Conservation (phyloP, 2,113 vertebrate genomes). For the Sapayoa aenigma region DNA sequence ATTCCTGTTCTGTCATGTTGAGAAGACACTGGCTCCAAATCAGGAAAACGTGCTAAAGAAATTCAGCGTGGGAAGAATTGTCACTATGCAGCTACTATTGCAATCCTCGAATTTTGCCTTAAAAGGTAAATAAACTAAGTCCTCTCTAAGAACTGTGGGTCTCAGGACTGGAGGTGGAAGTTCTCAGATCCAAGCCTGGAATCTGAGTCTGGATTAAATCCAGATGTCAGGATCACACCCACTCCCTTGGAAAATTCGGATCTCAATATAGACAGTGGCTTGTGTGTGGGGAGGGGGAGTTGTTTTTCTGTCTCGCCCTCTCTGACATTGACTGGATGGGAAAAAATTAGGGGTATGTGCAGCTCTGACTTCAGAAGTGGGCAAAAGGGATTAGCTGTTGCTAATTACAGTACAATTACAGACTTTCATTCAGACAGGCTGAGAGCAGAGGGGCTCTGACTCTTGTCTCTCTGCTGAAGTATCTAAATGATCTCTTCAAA, state of each 20-base stretch:
- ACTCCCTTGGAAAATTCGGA: constrained; percentile 15
- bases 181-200: constrained; percentile 41
- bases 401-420: neutral
- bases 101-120: constrained; percentile 13
- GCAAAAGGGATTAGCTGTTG: neutral
- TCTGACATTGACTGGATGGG: neutral
- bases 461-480: neutral
- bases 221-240: constrained; percentile 45
- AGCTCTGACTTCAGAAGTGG: neutral
- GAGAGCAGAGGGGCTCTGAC: neutral
- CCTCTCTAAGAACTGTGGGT: neutral
- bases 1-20: neutral
- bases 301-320: neutral
- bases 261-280: constrained; percentile 15
- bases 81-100: neutral
- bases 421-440: neutral
- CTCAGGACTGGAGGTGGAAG: neutral
- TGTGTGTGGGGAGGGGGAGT: neutral
- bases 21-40: neutral
- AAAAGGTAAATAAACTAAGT: constrained; percentile 51
- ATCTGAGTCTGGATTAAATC: constrained; percentile 37
- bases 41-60: neutral
- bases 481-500: neutral
- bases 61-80: neutral
- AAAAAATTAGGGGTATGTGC: constrained; percentile 12